Evolutionary conservation across 2,113 vertebrate species (phyloP), one percentile per base, ranked within the genome.

Genomic region (Girardinichthys multiradiatus): DNA sequence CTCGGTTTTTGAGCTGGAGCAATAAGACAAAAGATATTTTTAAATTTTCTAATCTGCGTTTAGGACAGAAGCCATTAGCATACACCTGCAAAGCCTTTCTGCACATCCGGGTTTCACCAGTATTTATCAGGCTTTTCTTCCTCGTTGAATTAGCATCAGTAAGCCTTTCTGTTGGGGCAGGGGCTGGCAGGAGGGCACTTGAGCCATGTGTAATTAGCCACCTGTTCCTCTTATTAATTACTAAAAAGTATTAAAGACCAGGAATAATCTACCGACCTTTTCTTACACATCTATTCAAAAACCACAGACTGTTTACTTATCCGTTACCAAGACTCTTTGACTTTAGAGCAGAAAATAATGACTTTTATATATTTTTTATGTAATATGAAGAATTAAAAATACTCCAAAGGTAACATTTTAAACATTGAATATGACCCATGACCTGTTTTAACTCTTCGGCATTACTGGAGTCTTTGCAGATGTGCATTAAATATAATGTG

Each of bases 131-230:
- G 72, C 76, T 58, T 84, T 70, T 87, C 73, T 79, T 85, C 77
- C 80, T 90, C 77, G 81, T 72, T 64, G 79, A 87, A 80, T 81
- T 74, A 66, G 78, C 74, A 79, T 86, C 79, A 87, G 87, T 79
- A 87, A 68, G 80, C 76, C 45, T 77, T 77, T 87, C 54, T 79
- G 61, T 67, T 64, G 80, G 81, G 74, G 78, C 77, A 60, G 72
- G 70, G 57, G 74, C 69, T 62, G 79, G 74, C 79, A 81, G 87
- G n/a, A 87, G 82, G 87, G 81, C 78, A 86, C 79, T 90, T 76
- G 68, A 90, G 77, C 82, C 64, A 67, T 64, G 77, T 86, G 79
- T 87, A 92, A 92, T 91, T 91, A 91, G 82, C 89, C 91, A 94
- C 89, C 91, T 92, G 91, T 80, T 85, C 83, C 75, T 86, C 65